Evolutionary conservation across 1,140 invertebrate species (phyloP).

Genomic region (Drosophila varians): DNA sequence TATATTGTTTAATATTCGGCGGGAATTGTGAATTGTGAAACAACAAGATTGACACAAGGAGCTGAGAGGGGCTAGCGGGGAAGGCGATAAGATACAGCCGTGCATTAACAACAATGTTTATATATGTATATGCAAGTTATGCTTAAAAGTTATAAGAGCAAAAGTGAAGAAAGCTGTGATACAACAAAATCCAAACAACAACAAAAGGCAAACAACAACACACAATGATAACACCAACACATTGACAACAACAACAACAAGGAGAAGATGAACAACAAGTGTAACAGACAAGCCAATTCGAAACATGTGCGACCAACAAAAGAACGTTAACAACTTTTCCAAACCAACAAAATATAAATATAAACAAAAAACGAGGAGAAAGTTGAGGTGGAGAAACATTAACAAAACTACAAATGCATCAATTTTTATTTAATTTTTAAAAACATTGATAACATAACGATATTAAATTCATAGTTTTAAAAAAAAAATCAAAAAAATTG

Average conservation of each 20-base stretch:
- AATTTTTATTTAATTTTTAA: no score
- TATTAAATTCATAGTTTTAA: no score
- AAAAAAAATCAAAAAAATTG: no score
- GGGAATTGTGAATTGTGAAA: conserved; percentile 1
- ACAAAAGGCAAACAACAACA: conserved; percentile 46
- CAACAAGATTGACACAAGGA: conserved; percentile 5
- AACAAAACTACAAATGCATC: no score
- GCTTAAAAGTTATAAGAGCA: conserved; percentile 74
- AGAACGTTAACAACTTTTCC: conserved; percentile 60
- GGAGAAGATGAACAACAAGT: conserved; percentile 20
- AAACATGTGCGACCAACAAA: conserved; percentile 79
- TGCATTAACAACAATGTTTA: conserved; percentile 60
- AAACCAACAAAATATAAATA: background rate
- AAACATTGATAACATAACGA: no score
- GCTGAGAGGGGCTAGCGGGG: background rate
- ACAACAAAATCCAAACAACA: conserved; percentile 46
- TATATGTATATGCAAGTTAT: conserved; percentile 75
- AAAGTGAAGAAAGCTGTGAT: conserved; percentile 76
- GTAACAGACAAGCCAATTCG: conserved; percentile 66
- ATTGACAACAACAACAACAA: conserved; percentile 41
- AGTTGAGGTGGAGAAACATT: no score
- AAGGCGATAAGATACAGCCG: conserved; percentile 26
- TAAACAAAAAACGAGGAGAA: conserved; percentile 5
- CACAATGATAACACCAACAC: conserved; percentile 39
- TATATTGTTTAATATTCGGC: background rate